phyloP scores from a whole-genome alignment of 2,797 vertebrate genomes.

The Apogon hyalosoma region DNA sequence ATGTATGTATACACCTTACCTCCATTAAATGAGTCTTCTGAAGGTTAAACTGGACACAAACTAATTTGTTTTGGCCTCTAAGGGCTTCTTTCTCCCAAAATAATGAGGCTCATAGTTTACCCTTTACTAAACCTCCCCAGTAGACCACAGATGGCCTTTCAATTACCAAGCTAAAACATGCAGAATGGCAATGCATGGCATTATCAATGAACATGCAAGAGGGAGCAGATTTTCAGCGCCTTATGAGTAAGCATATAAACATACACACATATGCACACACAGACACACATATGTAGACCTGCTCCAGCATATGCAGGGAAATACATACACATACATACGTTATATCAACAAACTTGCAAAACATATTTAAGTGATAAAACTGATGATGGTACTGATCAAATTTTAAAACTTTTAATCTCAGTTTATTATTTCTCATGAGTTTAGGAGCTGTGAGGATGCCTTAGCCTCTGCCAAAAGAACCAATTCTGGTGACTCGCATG shows the following conservation, averaged over 20 bases:
- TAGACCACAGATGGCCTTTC: conserved; percentile 79
- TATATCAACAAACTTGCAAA: background rate
- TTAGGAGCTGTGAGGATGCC: background rate
- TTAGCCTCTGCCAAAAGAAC: background rate
- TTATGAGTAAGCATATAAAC: conserved; percentile 18
- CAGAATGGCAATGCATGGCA: conserved; percentile 74
- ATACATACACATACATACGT: background rate
- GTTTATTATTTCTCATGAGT: too few relatives aligned
- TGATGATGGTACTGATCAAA: too few relatives aligned
- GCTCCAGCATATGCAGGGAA: conserved; percentile 7
- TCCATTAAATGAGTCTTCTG: conserved; percentile 69
- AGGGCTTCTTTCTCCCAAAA: conserved; percentile 64
- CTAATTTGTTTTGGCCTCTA: conserved; percentile 73
- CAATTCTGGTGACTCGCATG: too few relatives aligned
- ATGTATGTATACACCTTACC: conserved; percentile 44
- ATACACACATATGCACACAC: conserved; percentile 1
- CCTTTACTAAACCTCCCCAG: conserved; percentile 77
- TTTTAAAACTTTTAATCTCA: too few relatives aligned
- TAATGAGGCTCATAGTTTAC: conserved; percentile 79
- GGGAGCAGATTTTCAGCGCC: conserved; percentile 41
- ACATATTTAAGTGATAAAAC: too few relatives aligned
- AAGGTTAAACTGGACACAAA: conserved; percentile 82
- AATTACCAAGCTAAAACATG: conserved; percentile 78
- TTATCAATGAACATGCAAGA: conserved; percentile 72
- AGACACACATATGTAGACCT: conserved; percentile 15